Evolutionary conservation across 2,888 invertebrate species (phyloP).

Genomic region (Patella pellucida): DNA sequence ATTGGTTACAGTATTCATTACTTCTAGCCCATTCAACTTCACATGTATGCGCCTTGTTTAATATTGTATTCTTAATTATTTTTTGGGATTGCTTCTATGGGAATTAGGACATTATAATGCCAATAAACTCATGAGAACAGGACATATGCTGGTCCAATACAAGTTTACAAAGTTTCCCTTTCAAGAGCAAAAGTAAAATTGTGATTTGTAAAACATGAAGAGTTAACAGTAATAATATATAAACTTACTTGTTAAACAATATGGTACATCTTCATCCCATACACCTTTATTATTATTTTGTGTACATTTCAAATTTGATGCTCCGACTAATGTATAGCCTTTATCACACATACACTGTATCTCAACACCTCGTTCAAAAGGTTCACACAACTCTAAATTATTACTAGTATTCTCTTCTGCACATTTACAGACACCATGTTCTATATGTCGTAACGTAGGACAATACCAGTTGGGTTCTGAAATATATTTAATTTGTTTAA

Average conservation of each 20-base stretch:
- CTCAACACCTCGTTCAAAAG: constrained; percentile 47
- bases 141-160: too few relatives aligned
- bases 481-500: constrained; percentile 16
- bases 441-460: constrained; percentile 39
- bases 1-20: too few relatives aligned
- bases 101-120: too few relatives aligned
- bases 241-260: constrained; percentile 48
- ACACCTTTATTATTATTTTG: constrained; percentile 24
- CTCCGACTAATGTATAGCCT: constrained; percentile 50
- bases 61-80: too few relatives aligned
- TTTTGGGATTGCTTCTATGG: too few relatives aligned
- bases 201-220: too few relatives aligned
- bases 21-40: too few relatives aligned
- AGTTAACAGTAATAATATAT: not conserved
- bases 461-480: constrained; percentile 47
- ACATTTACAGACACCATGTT: constrained; percentile 57
- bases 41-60: too few relatives aligned
- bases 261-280: constrained; percentile 45
- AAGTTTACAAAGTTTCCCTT: too few relatives aligned
- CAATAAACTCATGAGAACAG: too few relatives aligned
- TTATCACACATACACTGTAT: constrained; percentile 54
- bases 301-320: constrained; percentile 46
- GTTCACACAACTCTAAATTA: constrained; percentile 49
- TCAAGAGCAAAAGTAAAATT: too few relatives aligned
- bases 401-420: constrained; percentile 34